A percentile compares a stretch with the other conserved stretches of the same genome.
phyloP scores from a whole-genome alignment of 1,140 invertebrate genomes.

The Periplaneta americana region DNA sequence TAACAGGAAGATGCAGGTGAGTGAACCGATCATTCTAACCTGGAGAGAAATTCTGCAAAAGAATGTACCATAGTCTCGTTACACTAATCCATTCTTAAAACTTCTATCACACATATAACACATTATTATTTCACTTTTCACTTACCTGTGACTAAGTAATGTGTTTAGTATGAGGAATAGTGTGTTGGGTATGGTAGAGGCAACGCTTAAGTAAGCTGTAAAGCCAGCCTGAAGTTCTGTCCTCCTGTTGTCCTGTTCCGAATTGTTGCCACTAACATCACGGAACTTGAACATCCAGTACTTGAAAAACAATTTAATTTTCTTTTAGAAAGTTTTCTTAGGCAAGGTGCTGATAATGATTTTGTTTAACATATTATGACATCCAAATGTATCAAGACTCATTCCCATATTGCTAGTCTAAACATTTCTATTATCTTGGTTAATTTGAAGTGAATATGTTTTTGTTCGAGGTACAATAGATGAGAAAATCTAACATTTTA shows the following conservation, averaged over 20 bases:
- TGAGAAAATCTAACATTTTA: too few relatives aligned
- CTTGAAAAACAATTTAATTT: constrained; percentile 48
- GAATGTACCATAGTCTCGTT: constrained; percentile 19
- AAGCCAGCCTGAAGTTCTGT: constrained; percentile 78
- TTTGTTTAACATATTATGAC: too few relatives aligned
- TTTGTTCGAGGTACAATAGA: too few relatives aligned
- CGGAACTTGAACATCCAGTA: constrained; percentile 96
- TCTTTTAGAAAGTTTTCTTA: constrained; percentile 10
- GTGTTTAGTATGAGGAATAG: constrained; percentile 79
- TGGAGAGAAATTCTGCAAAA: constrained; percentile 61
- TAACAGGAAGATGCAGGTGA: constrained; percentile 64
- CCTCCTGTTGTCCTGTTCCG: constrained; percentile 44
- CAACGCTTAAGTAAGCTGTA: constrained; percentile 79
- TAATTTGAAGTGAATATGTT: too few relatives aligned
- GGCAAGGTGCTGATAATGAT: too few relatives aligned
- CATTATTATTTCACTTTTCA: constrained; percentile 14
- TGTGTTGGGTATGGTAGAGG: constrained; percentile 78
- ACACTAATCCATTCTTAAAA: background rate
- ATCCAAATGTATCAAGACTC: too few relatives aligned
- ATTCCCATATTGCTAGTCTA: too few relatives aligned
- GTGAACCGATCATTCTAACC: constrained; percentile 66
- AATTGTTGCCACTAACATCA: constrained; percentile 59
- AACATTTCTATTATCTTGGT: too few relatives aligned
- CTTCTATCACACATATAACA: background rate
- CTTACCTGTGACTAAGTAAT: constrained; percentile 69